A percentile compares a stretch with the other conserved stretches of the same genome.
Conservation (phyloP, 2,797 vertebrate genomes). For the Phataginus tetradactyla region DNA sequence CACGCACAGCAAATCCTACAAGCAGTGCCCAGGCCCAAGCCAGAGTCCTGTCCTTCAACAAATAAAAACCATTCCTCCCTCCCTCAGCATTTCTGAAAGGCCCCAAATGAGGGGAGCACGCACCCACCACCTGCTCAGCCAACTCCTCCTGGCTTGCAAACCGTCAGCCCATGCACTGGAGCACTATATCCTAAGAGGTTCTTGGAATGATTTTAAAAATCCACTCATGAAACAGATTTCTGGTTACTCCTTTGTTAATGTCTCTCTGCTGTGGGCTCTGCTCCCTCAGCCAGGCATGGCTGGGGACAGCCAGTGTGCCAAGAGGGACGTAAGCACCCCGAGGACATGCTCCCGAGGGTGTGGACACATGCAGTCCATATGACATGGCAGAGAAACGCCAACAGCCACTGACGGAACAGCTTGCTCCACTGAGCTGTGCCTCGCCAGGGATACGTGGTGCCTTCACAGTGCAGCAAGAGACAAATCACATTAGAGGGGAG, state of each 20-base stretch:
- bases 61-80: too few species aligned
- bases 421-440: not conserved
- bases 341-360: accelerated
- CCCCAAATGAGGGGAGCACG: too few species aligned
- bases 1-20: too few species aligned
- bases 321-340: too few species aligned
- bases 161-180: not conserved
- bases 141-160: too few species aligned
- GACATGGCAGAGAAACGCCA: not conserved
- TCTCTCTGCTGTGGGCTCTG: accelerated
- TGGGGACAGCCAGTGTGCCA: not conserved
- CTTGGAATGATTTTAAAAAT: not conserved
- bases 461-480: accelerated
- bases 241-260: accelerated
- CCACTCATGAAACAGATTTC: not conserved
- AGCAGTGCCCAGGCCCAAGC: too few species aligned
- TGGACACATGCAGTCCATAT: accelerated
- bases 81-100: too few species aligned
- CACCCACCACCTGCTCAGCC: too few species aligned
- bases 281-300: not conserved
- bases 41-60: not conserved
- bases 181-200: accelerated
- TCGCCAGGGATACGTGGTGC: not conserved
- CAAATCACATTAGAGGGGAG: accelerated
- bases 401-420: accelerated